Conservation (phyloP, 2,888 invertebrate species). For the Xanthia togata region DNA sequence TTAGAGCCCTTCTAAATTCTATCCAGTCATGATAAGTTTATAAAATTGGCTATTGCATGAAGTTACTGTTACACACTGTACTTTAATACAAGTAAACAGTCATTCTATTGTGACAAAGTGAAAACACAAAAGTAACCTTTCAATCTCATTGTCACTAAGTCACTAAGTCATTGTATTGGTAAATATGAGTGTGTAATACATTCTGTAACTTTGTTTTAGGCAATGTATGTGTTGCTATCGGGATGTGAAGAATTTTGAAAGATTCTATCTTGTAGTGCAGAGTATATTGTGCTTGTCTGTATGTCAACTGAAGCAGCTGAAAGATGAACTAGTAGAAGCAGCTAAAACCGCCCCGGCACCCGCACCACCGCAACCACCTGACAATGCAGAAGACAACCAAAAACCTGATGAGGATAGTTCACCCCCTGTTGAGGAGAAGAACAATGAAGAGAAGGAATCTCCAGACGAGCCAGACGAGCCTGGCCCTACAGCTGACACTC, state of each 20-base stretch:
- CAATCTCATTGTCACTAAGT: conserved; percentile 31
- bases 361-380: conserved; percentile 64
- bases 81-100: conserved; percentile 10
- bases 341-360: conserved; percentile 72
- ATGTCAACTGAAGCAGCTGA: conserved; percentile 94
- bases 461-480: conserved; percentile 70
- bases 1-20: conserved; percentile 40
- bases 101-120: conserved; percentile 30
- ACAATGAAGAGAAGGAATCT: conserved; percentile 74
- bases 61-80: conserved; percentile 6
- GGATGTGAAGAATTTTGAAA: conserved; percentile 97
- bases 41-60: conserved; percentile 1
- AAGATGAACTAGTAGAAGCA: conserved; percentile 89
- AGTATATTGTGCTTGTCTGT: conserved; percentile 96
- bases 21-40: conserved; percentile 18
- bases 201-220: conserved; percentile 88
- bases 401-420: conserved; percentile 70
- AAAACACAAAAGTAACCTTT: conserved; percentile 50
- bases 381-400: conserved; percentile 78
- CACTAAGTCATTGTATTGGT: conserved; percentile 33
- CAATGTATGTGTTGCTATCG: conserved; percentile 99
- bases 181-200: conserved; percentile 26
- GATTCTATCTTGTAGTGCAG: conserved; percentile 96
- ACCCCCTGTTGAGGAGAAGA: conserved; percentile 72
- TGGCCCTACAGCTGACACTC: conserved; percentile 71